A percentile compares a stretch with the other conserved stretches of the same genome.
Conservation (phyloP, 2,113 vertebrate species). For the Lethenteron reissneri region DNA sequence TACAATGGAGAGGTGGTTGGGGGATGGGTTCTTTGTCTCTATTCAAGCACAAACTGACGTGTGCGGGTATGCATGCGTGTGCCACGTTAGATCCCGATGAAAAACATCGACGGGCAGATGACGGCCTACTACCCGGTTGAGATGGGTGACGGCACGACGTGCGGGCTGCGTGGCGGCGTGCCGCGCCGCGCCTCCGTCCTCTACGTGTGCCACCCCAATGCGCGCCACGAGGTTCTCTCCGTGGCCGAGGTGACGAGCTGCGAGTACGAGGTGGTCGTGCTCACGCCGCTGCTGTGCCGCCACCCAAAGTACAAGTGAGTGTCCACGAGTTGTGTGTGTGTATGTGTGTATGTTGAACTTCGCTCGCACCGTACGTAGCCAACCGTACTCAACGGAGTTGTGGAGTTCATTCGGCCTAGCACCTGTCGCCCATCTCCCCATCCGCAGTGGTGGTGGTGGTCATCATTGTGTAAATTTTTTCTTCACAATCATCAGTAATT, state of each 20-base stretch:
- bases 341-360: too few relatives aligned
- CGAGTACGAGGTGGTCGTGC: constrained; percentile 85
- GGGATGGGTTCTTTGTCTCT: too few relatives aligned
- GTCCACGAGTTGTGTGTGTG: too few relatives aligned
- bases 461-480: too few relatives aligned
- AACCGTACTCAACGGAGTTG: too few relatives aligned
- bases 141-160: constrained; percentile 81
- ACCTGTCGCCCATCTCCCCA: too few relatives aligned
- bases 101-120: constrained; percentile 94
- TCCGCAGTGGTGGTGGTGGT: too few relatives aligned
- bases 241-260: constrained; percentile 85
- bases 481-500: too few relatives aligned
- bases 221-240: constrained; percentile 87
- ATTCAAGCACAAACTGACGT: too few relatives aligned
- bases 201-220: constrained; percentile 89
- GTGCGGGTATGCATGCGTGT: background rate
- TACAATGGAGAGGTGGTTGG: too few relatives aligned
- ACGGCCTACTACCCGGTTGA: constrained; percentile 63
- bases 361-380: too few relatives aligned
- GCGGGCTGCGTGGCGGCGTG: constrained; percentile 50
- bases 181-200: constrained; percentile 55
- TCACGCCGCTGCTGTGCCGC: constrained; percentile 71
- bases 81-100: constrained; percentile 26
- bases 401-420: too few relatives aligned
- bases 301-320: constrained; percentile 79